Base-by-base conservation (phyloP, 2,797 vertebrate species). In the Cossypha caffra region DNA sequence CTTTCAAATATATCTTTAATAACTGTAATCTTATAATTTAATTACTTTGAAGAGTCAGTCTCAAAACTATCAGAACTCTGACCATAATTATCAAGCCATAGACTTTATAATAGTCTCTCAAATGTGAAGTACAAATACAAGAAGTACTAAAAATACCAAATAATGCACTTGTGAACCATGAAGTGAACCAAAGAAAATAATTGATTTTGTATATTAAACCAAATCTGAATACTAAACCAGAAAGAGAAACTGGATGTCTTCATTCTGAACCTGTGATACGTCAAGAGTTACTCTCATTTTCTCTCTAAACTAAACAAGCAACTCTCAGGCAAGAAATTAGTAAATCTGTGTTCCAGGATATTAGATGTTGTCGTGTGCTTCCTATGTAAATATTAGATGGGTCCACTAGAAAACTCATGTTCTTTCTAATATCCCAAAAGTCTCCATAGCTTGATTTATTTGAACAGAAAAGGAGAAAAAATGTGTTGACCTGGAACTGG, bases 1-100 rank as follows among this genome's bases (percentile, higher is more conserved):
- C 50, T 88, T 93, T 86, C 75, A 72, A n/a, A 67, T 89, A 67
- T 40, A 45, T 86, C 62, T 93, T 90, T 86, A 92, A 86, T 90
- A 94, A 73, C 51, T 88, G 33, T 71, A 93, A 37, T 29, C 47
- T 86, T 92, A 78, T 76, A 50, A 76, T 86, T 92, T 80, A 91
- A 80, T 92, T 92, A 77, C 92, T 91, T 77, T 51, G 72, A 89
- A 92, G 76, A 68, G 72, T 64, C 64, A 89, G 10, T 77, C 58
- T 80, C 62, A 38, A 83, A 92, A 77, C 42, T 82, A 5, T 83
- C 52, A 61, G 50, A 91, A 76, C 15, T 67, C 26, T 69, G 33
- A 51, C 40, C 68, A 12, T 73, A 85, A 64, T 91, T 89, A 43
- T 58, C 63, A 63, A 82, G 69, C 33, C 59, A 54, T 35, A 40